Evolutionary conservation across 2,113 vertebrate species (phyloP), one percentile per base, ranked within the genome.

Genomic region (Gobio gobio): DNA sequence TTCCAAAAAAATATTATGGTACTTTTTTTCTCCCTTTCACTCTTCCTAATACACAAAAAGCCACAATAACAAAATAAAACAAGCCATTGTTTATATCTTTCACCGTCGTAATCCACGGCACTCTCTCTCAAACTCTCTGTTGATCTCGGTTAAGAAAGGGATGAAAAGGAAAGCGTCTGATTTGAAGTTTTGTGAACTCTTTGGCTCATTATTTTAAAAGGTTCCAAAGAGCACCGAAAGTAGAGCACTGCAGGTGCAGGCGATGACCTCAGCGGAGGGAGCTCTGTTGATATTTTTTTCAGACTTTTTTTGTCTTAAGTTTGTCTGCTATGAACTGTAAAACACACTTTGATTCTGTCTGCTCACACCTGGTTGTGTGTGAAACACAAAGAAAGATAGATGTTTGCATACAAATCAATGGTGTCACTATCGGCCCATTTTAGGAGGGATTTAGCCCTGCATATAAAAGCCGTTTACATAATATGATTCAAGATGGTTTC

Each of bases 341-440:
- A 77, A 85, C 54, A 79, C 61, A 36, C 83, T 78, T 85, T 85
- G 63, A 87, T 87, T 54, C 61, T 54, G 68, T 36, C 61, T 68
- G 51, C 43, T 20, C 59, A 63, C 59, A 80, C 43, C 58, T 33
- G 10, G 40, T 6, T 78, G 47, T 70, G 22, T 78, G 24, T 68
- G 72, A 22, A 47, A 49, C n/a, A 13, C 13, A 33, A 29, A 51
- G 2, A 51, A 18, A 81, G 16, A 80, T 43, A 79, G n/a, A 79
- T 47, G 24, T 51, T 18, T 18, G 45, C 45, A 5, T 43, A 40
- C 1, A 68, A 68, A 68, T 5, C 40, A 40, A 6, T 40, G 40
- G 40, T 6, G 40, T 40, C 40, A 40, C 40, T 40, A 40, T 29
- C 29, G 40, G 40, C 40, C 40, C 40, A 40, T 40, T 40, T 40